Base-by-base conservation (phyloP, 2,888 invertebrate species). In the Hedychridium roseum region DNA sequence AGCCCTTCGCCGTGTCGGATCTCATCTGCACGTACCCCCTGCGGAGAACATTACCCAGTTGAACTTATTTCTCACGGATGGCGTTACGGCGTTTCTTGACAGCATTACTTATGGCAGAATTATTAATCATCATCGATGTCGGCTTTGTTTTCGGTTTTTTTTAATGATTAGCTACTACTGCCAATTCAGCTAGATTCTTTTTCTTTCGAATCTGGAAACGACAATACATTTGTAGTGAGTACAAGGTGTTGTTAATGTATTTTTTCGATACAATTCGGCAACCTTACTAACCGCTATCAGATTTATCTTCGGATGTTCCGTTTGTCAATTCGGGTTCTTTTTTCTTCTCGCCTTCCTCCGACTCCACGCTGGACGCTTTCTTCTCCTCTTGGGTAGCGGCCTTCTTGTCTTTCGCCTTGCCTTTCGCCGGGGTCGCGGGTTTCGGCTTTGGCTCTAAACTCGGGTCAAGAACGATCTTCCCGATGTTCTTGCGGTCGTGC, bases 401-500 rank as follows among this genome's bases (percentile, higher is more conserved):
- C 81, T 89, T 88, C 73, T 88, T 88, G 68, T 88, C 87, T 66
- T 88, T 87, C 48, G 84, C 81, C 71, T 89, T 90, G 59, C 86
- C 86, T 78, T 90, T 90, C 47, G 89, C 88, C 1, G 90, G 90
- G 5, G 90, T 90, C 15, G 88, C 88, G 26, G 90, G 89, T 76
- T 90, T 90, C 18, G 90, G 90, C 70, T 90, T 90, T 1, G 90
- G 90, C 76, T 89, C 89, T 76, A 89, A 76, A 30, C 87, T 86
- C 16, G 92, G 92, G 74, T 93, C 92, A 56, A 94, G 81, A 32
- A 94, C 85, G 34, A 94, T 85, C 80, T 94, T 94, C 44, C 94
- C 94, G 68, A 94, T 86, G 80, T 94, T 94, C 81, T 92, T 92
- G 71, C 92, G 88, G 72, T 93, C 93, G 80, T 93, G 93, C 88